A percentile compares a stretch with the other conserved stretches of the same genome.
phyloP scores from a whole-genome alignment of 2,113 vertebrate genomes.

The Picathartes gymnocephalus region DNA sequence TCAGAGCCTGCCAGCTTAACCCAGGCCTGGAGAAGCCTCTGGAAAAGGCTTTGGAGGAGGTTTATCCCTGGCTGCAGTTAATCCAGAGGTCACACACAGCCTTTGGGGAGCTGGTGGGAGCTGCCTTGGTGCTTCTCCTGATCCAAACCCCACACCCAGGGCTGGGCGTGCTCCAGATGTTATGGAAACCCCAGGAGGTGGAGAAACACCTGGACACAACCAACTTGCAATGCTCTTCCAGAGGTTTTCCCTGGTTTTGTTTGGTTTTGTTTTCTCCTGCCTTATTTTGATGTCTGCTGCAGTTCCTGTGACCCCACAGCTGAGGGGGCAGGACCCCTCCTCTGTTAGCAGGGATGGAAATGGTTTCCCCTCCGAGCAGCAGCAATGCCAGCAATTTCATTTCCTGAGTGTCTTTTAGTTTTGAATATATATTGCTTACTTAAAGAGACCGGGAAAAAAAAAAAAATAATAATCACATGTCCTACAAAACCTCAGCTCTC shows the following conservation, averaged over 20 bases:
- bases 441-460: not conserved
- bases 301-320: not conserved
- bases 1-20: not conserved
- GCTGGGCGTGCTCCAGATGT: not conserved
- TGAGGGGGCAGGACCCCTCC: not conserved
- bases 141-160: not conserved
- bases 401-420: slow-evolving; percentile 36
- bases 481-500: not conserved
- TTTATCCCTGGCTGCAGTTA: not conserved
- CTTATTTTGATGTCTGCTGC: not conserved
- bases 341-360: not conserved
- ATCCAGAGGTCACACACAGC: not conserved
- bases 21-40: not conserved
- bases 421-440: slow-evolving; percentile 59
- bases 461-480: not conserved
- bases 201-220: not conserved
- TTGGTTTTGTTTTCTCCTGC: not conserved
- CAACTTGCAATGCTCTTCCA: not conserved
- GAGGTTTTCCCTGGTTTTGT: not conserved
- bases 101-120: not conserved
- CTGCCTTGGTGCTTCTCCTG: not conserved
- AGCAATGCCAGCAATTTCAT: slow-evolving; percentile 7
- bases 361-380: not conserved
- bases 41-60: not conserved
- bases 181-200: not conserved